Evolutionary conservation across 2,888 invertebrate genomes (phyloP), one percentile per base, ranked within the genome.

Genomic region (Pheosia tremula): DNA sequence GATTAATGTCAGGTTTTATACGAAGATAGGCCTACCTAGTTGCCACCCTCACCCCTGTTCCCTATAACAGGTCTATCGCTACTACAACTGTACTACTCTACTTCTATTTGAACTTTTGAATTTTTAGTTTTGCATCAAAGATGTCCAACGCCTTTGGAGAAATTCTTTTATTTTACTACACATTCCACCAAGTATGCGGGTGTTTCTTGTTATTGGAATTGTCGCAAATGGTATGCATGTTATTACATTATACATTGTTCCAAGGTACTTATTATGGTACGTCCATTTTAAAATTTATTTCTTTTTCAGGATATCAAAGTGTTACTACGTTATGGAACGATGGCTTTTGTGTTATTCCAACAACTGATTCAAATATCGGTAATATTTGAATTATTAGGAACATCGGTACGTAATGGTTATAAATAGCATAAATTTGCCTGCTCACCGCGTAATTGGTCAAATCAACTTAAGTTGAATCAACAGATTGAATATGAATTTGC

Each of bases 321-420:
- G 5, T 10, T 55, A 4, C 38, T 55, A 3, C 55, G 39, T 10
- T 13, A 64, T 38, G 10, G 70, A 67, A 5, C 71, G 69, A 36
- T 8, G 63, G 0, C 53, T 59, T 9, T 13, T 2, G 56, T 73
- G 38, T 36, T 72, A 9, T 69, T 74, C 55, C 68, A 74, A 56
- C 74, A 71, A 66, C 57, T 75, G 45, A 62, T 71, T 47, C 71
- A 72, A 62, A 45, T 78, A 45, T 75, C 75, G 0, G 45, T 67
- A 13, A 59, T 72, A 41, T 77, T 76, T 64, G 76, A 77, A 58
- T 60, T 77, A 8, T 45, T 76, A n/a, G 61, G 67, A 38, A 60
- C 63, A 57, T 60, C 60, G 65, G 75, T 77, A 62, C 10, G 55
- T 41, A 53, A 8, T 47, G 5, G 24, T 24, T 24, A 24, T 3